Base-by-base conservation (phyloP, 1,140 invertebrate genomes). In the Kradibia gibbosae region DNA sequence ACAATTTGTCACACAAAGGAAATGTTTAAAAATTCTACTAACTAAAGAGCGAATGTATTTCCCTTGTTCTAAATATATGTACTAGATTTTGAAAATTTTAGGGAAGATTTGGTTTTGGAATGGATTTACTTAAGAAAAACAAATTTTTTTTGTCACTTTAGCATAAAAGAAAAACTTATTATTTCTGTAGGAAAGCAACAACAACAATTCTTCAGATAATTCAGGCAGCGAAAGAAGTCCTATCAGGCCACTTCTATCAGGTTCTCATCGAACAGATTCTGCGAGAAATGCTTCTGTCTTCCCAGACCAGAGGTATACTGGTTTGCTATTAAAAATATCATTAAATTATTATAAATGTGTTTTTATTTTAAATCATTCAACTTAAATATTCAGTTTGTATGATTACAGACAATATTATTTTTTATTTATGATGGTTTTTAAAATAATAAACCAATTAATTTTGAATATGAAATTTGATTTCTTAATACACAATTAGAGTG, bases 111-210 rank as follows among this genome's bases (percentile, higher is more conserved):
- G 83, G 82, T 83, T 82, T 87, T 85, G 84, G 84, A 84, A 84
- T 79, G 85, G 82, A 85, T 84, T 85, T 85, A 85, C 81, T 82
- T 82, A 83, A 85, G 83, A 80, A 85, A 84, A 71, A 50, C 45
- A 81, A 82, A n/a, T 74, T 78, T 83, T 74, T 82, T 53, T 20
- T 31, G 39, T 78, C 28, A 53, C 1, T 70, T 28, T 36, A 71
- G 57, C 10, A 60, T 75, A n/a, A 28, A 84, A 62, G 74, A n/a
- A 53, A 53, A n/a, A 55, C 34, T 78, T 88, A 82, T 86, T 31
- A 88, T 88, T 81, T 88, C 86, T 86, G 72, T 88, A 91, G 90
- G 90, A 91, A 74, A 91, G 90, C 84, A 91, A 91, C 85, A 91
- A 90, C 86, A 91, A 91, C 82, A 88, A 91, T 86, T 90, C 89